Evolutionary conservation across 2,888 invertebrate species (phyloP).

Genomic region (Lochmaea capreae): DNA sequence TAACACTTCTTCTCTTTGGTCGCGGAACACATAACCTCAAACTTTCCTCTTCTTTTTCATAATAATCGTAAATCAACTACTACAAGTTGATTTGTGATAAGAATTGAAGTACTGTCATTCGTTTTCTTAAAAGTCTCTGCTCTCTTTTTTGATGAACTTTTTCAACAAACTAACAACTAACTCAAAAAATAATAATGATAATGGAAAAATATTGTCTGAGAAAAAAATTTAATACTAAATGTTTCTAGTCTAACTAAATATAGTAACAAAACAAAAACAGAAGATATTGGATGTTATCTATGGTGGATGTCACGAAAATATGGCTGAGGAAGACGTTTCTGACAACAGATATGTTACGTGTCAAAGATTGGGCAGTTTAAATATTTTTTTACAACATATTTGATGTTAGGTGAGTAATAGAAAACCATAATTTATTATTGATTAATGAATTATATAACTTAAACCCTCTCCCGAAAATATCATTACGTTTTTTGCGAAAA

Average conservation of each 20-base stretch:
- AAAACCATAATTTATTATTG: slow-evolving; percentile 13
- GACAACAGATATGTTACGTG: slow-evolving; percentile 40
- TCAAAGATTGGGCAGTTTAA: slow-evolving; percentile 33
- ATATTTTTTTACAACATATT: slow-evolving; percentile 42
- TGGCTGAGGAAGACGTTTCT: slow-evolving; percentile 16
- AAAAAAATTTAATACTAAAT: too few species aligned
- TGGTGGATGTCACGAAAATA: slow-evolving; percentile 6
- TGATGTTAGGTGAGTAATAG: slow-evolving; percentile 51
- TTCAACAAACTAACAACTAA: background rate
- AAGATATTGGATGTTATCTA: too few species aligned
- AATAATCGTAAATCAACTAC: background rate
- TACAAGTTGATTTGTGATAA: background rate
- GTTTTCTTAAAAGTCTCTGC: too few species aligned
- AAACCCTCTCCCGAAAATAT: slow-evolving; percentile 1
- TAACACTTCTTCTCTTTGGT: too few species aligned
- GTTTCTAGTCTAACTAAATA: too few species aligned
- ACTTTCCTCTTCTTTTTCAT: slow-evolving; percentile 3
- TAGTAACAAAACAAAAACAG: too few species aligned
- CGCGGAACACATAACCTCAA: too few species aligned
- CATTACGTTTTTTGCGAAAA: slow-evolving; percentile 24
- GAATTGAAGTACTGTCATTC: background rate
- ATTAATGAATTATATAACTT: background rate
- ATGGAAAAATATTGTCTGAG: too few species aligned
- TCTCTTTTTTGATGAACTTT: background rate
- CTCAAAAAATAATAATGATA: background rate